Evolutionary conservation across 2,797 vertebrate genomes (phyloP).

Genomic region (Diceros bicornis): DNA sequence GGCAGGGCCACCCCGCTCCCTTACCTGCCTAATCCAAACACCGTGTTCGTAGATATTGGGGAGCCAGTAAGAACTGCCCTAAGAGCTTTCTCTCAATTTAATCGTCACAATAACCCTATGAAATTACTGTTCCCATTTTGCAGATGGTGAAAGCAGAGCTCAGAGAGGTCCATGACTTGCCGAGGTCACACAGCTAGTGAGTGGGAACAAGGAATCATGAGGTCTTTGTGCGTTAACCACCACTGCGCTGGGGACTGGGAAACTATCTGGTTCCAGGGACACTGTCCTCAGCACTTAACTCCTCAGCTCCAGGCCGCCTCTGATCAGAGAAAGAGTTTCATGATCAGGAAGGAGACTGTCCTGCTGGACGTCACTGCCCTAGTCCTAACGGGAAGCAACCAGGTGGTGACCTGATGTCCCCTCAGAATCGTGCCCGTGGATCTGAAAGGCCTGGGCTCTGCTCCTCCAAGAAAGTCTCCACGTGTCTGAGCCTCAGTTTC

Average conservation of each 20-base stretch:
- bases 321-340: neutral
- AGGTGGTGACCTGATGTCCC: neutral
- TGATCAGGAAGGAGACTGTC: neutral
- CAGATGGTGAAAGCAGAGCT: neutral
- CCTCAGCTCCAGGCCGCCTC: neutral
- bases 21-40: accelerated
- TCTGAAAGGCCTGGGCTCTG: neutral
- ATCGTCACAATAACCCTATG: accelerated
- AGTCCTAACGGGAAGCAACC: neutral
- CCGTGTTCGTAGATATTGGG: accelerated
- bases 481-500: neutral
- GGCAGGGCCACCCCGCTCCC: neutral
- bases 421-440: neutral
- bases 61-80: accelerated
- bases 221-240: accelerated
- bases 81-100: neutral
- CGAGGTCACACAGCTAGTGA: neutral
- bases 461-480: neutral
- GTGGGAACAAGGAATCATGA: neutral
- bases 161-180: neutral
- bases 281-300: accelerated
- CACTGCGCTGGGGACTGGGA: neutral
- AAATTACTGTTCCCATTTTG: neutral
- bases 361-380: neutral
- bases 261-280: neutral